Percentiles rank a stretch among this genome's conserved stretches.
Conservation (phyloP, 2,113 vertebrate genomes). For the Natator depressus region DNA sequence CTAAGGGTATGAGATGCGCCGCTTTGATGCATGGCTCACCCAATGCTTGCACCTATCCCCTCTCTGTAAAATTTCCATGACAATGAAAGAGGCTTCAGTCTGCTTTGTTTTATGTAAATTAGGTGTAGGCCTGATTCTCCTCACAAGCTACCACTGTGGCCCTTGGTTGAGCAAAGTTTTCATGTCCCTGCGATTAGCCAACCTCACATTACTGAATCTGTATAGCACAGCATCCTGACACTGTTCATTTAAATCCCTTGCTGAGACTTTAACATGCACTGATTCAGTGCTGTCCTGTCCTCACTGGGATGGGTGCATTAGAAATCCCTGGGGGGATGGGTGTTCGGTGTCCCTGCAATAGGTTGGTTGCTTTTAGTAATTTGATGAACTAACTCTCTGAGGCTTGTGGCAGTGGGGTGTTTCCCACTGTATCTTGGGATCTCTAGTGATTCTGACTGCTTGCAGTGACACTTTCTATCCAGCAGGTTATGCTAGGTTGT, state of each 20-base stretch:
- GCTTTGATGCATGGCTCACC: not conserved
- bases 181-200: not conserved
- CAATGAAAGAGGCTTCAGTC: not conserved
- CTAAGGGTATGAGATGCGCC: not conserved
- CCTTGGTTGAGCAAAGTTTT: not conserved
- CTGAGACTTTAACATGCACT: not conserved
- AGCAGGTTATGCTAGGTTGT: too few species aligned
- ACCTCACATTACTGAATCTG: not conserved
- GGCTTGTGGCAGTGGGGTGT: not conserved
- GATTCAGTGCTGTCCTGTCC: not conserved
- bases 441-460: not conserved
- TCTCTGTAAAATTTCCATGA: too few species aligned
- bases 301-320: not conserved
- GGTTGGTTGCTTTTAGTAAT: not conserved
- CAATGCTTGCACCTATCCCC: too few species aligned
- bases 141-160: not conserved
- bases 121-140: not conserved
- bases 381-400: not conserved
- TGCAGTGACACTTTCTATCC: not conserved
- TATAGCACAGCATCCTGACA: too few species aligned
- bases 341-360: not conserved
- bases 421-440: not conserved
- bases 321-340: not conserved
- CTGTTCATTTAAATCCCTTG: too few species aligned
- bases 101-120: not conserved